Percentiles rank a stretch among this genome's conserved stretches.
phyloP scores from a whole-genome alignment of 2,797 vertebrate genomes.

The Lagorchestes hirsutus region DNA sequence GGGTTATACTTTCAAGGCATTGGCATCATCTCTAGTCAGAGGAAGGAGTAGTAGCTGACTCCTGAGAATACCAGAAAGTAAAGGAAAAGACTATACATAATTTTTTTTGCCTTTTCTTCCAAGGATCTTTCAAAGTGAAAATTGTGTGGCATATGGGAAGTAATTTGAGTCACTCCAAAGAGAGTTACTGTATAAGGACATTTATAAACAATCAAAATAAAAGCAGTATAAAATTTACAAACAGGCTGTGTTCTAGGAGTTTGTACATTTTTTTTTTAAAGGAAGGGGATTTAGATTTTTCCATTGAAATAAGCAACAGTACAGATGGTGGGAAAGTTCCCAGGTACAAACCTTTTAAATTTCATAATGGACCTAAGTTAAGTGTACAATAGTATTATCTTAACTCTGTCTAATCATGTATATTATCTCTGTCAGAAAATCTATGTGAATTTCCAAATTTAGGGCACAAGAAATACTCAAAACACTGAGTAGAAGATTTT shows the following conservation, averaged over 20 bases:
- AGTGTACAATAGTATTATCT: background rate
- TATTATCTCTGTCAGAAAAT: background rate
- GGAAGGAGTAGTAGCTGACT: background rate
- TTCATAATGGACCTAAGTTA: background rate
- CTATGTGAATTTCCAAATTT: background rate
- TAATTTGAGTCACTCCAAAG: background rate
- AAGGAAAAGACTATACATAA: background rate
- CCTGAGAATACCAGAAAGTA: background rate
- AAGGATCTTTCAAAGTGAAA: conserved; percentile 31
- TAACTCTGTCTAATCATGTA: background rate
- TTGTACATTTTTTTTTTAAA: background rate
- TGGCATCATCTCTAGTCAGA: background rate
- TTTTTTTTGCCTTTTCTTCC: conserved; percentile 13
- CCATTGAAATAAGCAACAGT: background rate
- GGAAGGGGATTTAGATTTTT: background rate
- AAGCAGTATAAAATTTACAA: background rate
- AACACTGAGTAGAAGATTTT: background rate
- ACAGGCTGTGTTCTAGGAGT: background rate
- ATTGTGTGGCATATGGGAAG: conserved; percentile 4
- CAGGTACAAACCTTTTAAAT: background rate
- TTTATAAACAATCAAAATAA: conserved; percentile 20
- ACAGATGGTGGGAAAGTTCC: background rate
- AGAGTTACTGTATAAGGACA: background rate
- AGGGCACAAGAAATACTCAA: background rate
- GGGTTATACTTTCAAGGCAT: background rate